phyloP scores from a whole-genome alignment of 1,140 invertebrate species.

The Harpegnathos saltator region DNA sequence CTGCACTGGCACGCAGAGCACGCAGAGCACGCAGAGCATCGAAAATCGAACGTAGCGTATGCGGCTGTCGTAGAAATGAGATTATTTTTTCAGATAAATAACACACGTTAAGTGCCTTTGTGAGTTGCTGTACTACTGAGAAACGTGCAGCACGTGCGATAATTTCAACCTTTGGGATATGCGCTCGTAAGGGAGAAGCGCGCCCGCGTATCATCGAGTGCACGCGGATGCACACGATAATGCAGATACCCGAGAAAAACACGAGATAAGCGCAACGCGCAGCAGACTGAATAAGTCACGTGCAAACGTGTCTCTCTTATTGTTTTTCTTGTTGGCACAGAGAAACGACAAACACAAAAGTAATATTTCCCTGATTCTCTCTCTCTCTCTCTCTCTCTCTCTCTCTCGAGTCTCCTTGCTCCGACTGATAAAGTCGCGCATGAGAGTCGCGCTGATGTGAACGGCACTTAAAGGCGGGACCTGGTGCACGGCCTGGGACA shows the following conservation, averaged over 20 bases:
- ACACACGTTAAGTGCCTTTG: too few species aligned
- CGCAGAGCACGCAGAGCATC: too few species aligned
- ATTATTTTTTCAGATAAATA: too few species aligned
- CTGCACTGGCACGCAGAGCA: too few species aligned
- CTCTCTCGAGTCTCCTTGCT: not conserved
- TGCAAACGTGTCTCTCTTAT: too few species aligned
- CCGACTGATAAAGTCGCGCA: not conserved
- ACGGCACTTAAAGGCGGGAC: conserved; percentile 53
- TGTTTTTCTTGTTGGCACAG: not conserved
- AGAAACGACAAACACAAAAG: not conserved
- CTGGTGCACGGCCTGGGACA: conserved; percentile 54
- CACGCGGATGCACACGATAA: not conserved
- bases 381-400: too few species aligned
- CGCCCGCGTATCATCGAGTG: not conserved
- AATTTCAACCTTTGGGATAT: conserved; percentile 3
- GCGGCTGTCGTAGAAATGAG: too few species aligned
- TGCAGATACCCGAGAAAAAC: not conserved
- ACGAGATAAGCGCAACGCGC: too few species aligned
- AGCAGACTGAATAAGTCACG: too few species aligned
- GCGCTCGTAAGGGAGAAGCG: not conserved
- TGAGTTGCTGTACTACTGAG: too few species aligned
- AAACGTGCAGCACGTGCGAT: conserved; percentile 24
- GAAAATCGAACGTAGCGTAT: too few species aligned
- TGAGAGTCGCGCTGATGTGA: conserved; percentile 39
- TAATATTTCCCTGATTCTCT: too few species aligned